Percentiles rank a stretch among this genome's conserved stretches.
Evolutionary conservation across 2,797 vertebrate species (phyloP).

Genomic region (Anniella stebbinsi): DNA sequence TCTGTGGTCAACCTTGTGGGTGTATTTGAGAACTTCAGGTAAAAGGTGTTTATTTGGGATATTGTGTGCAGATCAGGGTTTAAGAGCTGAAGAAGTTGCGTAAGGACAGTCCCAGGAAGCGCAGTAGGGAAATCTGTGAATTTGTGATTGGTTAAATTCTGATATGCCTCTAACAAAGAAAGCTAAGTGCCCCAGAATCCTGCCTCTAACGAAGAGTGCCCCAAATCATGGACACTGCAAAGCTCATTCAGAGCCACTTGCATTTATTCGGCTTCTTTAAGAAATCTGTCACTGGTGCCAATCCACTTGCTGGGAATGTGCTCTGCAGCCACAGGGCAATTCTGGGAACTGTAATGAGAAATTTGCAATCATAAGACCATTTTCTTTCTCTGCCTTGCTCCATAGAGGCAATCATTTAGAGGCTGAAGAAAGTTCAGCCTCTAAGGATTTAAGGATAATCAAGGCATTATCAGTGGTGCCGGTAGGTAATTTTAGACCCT

Average conservation of each 20-base stretch:
- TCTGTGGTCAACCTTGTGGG: slow-evolving; percentile 59
- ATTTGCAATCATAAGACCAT: neutral
- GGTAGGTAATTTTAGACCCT: too few species aligned
- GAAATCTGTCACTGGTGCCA: neutral
- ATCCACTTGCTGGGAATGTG: neutral
- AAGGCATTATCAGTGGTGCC: neutral
- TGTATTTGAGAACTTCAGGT: slow-evolving; percentile 73
- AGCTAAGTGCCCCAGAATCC: neutral
- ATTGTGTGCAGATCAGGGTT: neutral
- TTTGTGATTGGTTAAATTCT: rapidly evolving
- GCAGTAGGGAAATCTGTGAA: neutral
- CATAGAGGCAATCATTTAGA: neutral
- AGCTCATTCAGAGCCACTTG: neutral
- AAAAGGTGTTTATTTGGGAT: slow-evolving; percentile 15
- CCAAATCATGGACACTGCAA: neutral
- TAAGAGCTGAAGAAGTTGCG: neutral
- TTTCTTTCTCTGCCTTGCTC: neutral
- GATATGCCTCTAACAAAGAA: neutral
- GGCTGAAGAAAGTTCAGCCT: neutral
- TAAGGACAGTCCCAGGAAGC: slow-evolving; percentile 8
- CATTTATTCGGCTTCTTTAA: neutral
- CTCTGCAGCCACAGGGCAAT: neutral
- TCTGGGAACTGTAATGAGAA: neutral
- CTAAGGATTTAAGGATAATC: neutral
- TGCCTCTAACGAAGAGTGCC: neutral